Evolutionary conservation across 2,113 vertebrate genomes (phyloP).

Genomic region (Girardinichthys multiradiatus): DNA sequence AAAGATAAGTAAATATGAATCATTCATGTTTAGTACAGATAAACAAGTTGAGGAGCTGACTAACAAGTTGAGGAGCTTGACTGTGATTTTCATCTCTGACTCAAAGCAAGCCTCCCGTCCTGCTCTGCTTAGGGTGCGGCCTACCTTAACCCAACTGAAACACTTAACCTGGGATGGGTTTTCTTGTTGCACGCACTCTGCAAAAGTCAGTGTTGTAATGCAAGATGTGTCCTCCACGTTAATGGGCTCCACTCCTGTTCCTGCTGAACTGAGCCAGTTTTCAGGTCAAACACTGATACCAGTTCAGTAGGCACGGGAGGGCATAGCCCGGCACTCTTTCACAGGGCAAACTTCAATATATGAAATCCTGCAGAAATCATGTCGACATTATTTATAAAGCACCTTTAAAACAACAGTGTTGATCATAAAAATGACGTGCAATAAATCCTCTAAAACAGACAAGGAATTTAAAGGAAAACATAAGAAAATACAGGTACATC

Average conservation of each 20-base stretch:
- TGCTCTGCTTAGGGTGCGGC: slow-evolving; percentile 3
- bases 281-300: slow-evolving; percentile 83
- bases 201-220: slow-evolving; percentile 13
- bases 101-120: neutral
- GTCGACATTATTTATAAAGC: neutral
- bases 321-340: slow-evolving; percentile 58
- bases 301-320: slow-evolving; percentile 87
- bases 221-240: slow-evolving; percentile 1
- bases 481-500: too few species aligned
- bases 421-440: neutral
- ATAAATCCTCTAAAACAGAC: neutral
- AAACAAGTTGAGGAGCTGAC: slow-evolving; percentile 17
- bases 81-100: slow-evolving; percentile 7
- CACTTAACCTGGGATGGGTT: neutral
- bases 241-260: slow-evolving; percentile 83
- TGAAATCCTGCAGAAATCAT: neutral
- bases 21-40: slow-evolving; percentile 52
- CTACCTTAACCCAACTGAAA: neutral
- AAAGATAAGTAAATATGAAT: slow-evolving; percentile 45
- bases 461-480: neutral
- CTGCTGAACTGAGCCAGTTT: slow-evolving; percentile 89
- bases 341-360: neutral
- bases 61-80: slow-evolving; percentile 10
- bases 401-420: neutral
- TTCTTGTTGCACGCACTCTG: slow-evolving; percentile 1